phyloP scores from a whole-genome alignment of 2,113 vertebrate genomes.

The Phyllostomus hastatus region DNA sequence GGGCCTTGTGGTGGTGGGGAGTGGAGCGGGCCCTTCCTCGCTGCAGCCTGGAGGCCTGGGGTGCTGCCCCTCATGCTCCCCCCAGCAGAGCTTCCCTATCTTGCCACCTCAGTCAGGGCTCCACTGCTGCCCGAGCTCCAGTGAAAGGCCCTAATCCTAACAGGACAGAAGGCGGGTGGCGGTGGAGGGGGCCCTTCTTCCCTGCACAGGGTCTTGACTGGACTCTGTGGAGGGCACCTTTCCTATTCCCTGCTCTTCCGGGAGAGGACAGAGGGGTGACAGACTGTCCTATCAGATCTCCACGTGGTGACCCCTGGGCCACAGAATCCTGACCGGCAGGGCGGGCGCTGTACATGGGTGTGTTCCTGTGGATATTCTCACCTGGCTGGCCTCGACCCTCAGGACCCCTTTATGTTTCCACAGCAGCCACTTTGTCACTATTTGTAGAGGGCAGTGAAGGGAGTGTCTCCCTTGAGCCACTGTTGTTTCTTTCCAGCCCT shows the following conservation, averaged over 20 bases:
- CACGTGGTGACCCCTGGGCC: fast-evolving
- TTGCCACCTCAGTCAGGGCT: too few species aligned
- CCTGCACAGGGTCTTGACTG: too few species aligned
- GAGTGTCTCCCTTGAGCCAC: background rate
- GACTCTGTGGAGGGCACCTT: background rate
- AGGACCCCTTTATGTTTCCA: background rate
- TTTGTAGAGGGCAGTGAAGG: background rate
- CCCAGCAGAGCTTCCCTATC: too few species aligned
- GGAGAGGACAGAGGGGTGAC: background rate
- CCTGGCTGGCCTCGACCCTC: fast-evolving
- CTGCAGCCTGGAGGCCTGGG: background rate
- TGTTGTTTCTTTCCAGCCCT: background rate
- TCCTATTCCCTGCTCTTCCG: background rate
- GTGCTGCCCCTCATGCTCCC: background rate
- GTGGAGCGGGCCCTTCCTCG: background rate
- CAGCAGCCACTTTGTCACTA: background rate
- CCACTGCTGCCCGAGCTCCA: background rate
- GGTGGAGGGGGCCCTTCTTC: background rate
- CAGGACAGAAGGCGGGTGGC: background rate
- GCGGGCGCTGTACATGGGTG: background rate
- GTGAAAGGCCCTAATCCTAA: background rate
- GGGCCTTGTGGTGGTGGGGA: background rate
- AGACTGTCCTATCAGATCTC: background rate
- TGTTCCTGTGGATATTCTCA: fast-evolving
- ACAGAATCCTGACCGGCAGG: background rate